Evolutionary conservation across 2,113 vertebrate genomes (phyloP).

Genomic region (Melospiza melodia): DNA sequence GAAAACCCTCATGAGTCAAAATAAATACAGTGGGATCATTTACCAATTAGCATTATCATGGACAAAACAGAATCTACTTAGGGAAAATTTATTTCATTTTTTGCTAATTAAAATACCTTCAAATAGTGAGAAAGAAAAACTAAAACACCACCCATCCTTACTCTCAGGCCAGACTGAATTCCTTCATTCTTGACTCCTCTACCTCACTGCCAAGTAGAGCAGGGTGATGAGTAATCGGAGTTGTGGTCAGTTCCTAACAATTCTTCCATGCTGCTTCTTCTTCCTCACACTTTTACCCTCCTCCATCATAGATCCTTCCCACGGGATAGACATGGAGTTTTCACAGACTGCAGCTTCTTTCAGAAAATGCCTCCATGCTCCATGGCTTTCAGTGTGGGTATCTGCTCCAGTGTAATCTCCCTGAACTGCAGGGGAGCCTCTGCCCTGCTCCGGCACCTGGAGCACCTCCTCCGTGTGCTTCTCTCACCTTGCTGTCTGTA

Average conservation of each 20-base stretch:
- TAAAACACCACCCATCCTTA: not conserved
- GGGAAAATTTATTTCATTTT: not conserved
- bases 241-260: not conserved
- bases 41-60: rapidly evolving
- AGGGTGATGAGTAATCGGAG: rapidly evolving
- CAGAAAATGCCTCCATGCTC: not conserved
- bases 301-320: not conserved
- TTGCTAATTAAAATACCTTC: not conserved
- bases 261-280: not conserved
- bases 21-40: not conserved
- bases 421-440: not conserved
- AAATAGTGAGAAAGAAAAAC: not conserved
- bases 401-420: not conserved
- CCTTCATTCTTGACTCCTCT: not conserved
- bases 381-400: not conserved
- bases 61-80: not conserved
- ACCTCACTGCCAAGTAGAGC: rapidly evolving
- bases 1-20: not conserved
- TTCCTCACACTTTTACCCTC: rapidly evolving
- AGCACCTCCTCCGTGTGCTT: not conserved
- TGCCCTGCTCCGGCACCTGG: not conserved
- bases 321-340: not conserved
- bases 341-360: not conserved
- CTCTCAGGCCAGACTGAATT: not conserved
- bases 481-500: not conserved